Evolutionary conservation across 2,113 vertebrate species (phyloP).

Genomic region (Gallinago undulata): DNA sequence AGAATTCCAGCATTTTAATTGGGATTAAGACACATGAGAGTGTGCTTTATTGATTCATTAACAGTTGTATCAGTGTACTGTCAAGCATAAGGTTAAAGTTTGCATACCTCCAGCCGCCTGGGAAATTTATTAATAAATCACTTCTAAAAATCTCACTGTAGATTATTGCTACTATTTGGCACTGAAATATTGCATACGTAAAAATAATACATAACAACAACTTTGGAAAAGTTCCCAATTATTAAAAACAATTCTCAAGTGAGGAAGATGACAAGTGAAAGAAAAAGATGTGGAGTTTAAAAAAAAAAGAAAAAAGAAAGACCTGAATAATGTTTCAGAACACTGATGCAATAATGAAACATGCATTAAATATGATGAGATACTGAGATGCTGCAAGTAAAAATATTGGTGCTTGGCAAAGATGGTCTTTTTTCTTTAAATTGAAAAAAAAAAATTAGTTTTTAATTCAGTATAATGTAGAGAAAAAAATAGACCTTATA

Average conservation of each 20-base stretch:
- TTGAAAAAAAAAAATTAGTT: background rate
- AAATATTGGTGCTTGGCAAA: background rate
- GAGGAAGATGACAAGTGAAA: background rate
- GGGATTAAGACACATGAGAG: slow-evolving; percentile 49
- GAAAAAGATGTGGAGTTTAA: background rate
- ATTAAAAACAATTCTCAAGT: background rate
- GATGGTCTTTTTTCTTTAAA: background rate
- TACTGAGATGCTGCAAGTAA: background rate
- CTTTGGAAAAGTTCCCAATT: background rate
- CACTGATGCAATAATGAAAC: background rate
- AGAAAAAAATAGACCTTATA: background rate
- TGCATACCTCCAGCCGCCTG: slow-evolving; percentile 30
- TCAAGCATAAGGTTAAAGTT: slow-evolving; percentile 44
- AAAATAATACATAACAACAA: background rate
- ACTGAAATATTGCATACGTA: background rate
- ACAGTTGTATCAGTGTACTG: slow-evolving; percentile 34
- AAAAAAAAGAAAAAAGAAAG: background rate
- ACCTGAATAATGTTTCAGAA: background rate
- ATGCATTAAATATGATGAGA: background rate
- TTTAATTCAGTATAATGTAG: background rate
- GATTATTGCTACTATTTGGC: slow-evolving; percentile 12
- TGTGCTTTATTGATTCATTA: slow-evolving; percentile 56
- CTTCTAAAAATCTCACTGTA: slow-evolving; percentile 17
- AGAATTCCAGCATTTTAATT: slow-evolving; percentile 60
- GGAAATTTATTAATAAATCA: slow-evolving; percentile 52